Percentiles rank a stretch among this genome's conserved stretches.
These are phyloP conservation scores for Diarsia dahlii DNA, from an alignment of 2,888 invertebrate genomes.

Conservation along the genomic window DNA sequence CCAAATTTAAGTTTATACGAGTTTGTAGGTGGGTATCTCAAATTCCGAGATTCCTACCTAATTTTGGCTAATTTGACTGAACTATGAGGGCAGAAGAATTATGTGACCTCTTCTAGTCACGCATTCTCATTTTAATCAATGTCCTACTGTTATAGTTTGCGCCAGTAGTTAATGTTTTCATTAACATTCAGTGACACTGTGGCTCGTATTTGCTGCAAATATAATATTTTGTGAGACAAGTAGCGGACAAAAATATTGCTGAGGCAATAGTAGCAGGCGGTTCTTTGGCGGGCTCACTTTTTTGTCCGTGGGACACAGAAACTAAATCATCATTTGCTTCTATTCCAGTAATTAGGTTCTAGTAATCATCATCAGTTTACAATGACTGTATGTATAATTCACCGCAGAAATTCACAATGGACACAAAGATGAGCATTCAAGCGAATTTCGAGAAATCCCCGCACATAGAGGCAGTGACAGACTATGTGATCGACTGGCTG, in stretches of 20 bases:
- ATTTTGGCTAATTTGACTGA: no score
- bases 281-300: neutral
- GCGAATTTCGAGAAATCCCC: constrained; percentile 79
- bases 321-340: neutral
- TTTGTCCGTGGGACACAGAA: neutral
- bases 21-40: no score
- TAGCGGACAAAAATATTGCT: neutral
- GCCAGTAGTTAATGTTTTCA: neutral
- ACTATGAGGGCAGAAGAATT: no score
- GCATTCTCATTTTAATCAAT: neutral
- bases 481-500: constrained; percentile 84
- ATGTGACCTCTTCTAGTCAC: neutral
- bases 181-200: neutral
- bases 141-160: neutral
- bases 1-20: no score
- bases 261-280: neutral
- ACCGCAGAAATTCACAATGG: constrained; percentile 66
- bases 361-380: neutral
- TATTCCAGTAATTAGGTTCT: neutral
- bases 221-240: neutral
- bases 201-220: constrained; percentile 4
- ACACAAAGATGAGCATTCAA: constrained; percentile 69
- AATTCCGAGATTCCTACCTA: no score
- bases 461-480: constrained; percentile 80
- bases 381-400: neutral